Base-by-base conservation (phyloP, 1,140 invertebrate species). In the Cotesia vestalis region DNA sequence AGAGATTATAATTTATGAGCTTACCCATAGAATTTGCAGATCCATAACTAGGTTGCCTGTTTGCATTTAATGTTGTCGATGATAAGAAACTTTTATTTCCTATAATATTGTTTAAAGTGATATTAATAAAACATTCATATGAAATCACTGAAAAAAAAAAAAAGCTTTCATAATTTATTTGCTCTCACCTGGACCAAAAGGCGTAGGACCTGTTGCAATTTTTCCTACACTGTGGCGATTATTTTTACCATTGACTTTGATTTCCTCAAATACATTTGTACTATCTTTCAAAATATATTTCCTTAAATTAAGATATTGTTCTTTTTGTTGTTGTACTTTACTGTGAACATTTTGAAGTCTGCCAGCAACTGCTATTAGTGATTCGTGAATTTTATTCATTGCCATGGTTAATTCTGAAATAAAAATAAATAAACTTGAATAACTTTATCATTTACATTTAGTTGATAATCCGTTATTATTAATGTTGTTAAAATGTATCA, bases 321-420 rank as follows among this genome's bases (percentile, higher is more conserved):
- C 93, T 83, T 96, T 96, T 79, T 95, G 93, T 4, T 90, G 89
- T 77, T 93, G 91, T 4, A 91, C 91, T 71, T 90, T 90, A 76
- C 92, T 87, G 83, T 96, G 94, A 1, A 95, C 90, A 1, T 91
- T 90, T 78, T 96, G 94, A 20, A 96, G 80, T 66, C 93, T 90
- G 0, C 94, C 94, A 61, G 95, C 95, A 70, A 96, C 86, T 3
- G 94, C 93, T 17, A 96, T 91, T 73, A 96, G 91, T 3, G 93
- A 93, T 80, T 95, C 94, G 78, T 96, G 94, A 62, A 96, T 89
- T 78, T 94, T 91, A 62, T 90, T 90, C 80, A 96, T 91, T 14
- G 94, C 91, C 60, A 90, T 80, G 9, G 91, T 89, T 60, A 94
- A 78, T 85, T 94, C 94, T 94, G 34, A 0, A 51, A 40, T 38